These are phyloP conservation scores for Rhagologus leucostigma DNA, from an alignment of 2,113 vertebrate species.

Conservation along the genomic window DNA sequence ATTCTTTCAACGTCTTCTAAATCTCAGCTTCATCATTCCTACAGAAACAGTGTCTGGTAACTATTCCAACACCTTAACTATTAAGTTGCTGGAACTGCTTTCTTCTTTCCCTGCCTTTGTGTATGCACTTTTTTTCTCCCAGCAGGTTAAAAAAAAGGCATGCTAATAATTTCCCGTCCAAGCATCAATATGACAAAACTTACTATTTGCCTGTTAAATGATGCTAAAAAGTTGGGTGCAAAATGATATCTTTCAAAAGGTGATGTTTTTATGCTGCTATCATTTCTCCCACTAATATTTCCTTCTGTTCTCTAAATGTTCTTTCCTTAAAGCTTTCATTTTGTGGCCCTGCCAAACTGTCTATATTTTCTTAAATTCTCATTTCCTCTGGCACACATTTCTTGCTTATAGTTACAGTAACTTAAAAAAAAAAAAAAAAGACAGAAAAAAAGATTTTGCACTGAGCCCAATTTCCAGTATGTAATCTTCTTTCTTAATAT, in stretches of 20 bases:
- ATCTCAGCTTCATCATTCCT: slow-evolving; percentile 66
- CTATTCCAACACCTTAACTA: slow-evolving; percentile 58
- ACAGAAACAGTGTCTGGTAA: slow-evolving; percentile 65
- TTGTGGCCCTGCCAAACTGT: slow-evolving; percentile 43
- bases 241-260: not conserved
- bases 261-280: not conserved
- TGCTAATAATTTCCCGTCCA: not conserved
- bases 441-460: not conserved
- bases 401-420: slow-evolving; percentile 51
- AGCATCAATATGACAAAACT: not conserved
- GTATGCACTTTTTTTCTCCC: not conserved
- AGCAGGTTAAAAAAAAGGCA: not conserved
- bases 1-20: slow-evolving; percentile 66
- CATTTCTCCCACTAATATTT: slow-evolving; percentile 45
- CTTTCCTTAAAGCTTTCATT: slow-evolving; percentile 57
- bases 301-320: slow-evolving; percentile 52
- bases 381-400: slow-evolving; percentile 59
- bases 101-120: not conserved
- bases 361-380: slow-evolving; percentile 69
- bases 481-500: slow-evolving; percentile 57
- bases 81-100: slow-evolving; percentile 40
- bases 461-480: slow-evolving; percentile 58
- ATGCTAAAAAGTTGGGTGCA: not conserved
- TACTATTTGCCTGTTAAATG: not conserved
- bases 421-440: not conserved